phyloP scores from a whole-genome alignment of 2,888 invertebrate genomes.

The Aplocera efformata region DNA sequence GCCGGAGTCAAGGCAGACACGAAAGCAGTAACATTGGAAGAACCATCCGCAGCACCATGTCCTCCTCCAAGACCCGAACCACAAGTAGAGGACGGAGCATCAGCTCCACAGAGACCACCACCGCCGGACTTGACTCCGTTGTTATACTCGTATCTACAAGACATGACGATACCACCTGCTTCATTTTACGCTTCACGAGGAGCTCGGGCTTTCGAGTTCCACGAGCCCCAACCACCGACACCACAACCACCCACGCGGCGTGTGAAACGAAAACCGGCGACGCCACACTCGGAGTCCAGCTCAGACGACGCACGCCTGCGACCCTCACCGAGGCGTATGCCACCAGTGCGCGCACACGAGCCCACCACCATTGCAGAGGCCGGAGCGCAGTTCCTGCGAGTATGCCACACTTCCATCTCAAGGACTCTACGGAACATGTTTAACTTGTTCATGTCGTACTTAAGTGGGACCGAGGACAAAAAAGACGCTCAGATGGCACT shows the following conservation, averaged over 20 bases:
- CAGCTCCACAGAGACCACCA: slow-evolving; percentile 70
- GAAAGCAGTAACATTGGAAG: slow-evolving; percentile 26
- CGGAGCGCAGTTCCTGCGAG: slow-evolving; percentile 84
- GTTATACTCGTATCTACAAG: slow-evolving; percentile 77
- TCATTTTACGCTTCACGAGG: slow-evolving; percentile 66
- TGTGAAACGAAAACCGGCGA: slow-evolving; percentile 63
- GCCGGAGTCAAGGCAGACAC: slow-evolving; percentile 27
- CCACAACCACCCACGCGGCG: slow-evolving; percentile 73
- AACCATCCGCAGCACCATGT: slow-evolving; percentile 28
- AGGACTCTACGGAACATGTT: slow-evolving; percentile 85
- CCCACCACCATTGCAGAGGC: slow-evolving; percentile 85
- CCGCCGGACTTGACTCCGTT: slow-evolving; percentile 71
- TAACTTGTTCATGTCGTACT: slow-evolving; percentile 81
- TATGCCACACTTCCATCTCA: slow-evolving; percentile 83
- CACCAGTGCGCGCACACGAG: slow-evolving; percentile 74
- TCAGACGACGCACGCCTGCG: slow-evolving; percentile 74
- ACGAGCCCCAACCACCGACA: slow-evolving; percentile 55
- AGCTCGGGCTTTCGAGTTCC: slow-evolving; percentile 43
- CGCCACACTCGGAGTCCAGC: slow-evolving; percentile 70
- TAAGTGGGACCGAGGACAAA: slow-evolving; percentile 83
- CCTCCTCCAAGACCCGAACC: slow-evolving; percentile 33
- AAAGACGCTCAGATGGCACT: slow-evolving; percentile 88
- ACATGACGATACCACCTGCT: slow-evolving; percentile 71
- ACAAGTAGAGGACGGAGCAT: slow-evolving; percentile 43
- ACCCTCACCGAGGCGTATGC: slow-evolving; percentile 59